These are phyloP conservation scores for Myopa tessellatipennis DNA, from an alignment of 2,888 invertebrate species.

Conservation along the genomic window DNA sequence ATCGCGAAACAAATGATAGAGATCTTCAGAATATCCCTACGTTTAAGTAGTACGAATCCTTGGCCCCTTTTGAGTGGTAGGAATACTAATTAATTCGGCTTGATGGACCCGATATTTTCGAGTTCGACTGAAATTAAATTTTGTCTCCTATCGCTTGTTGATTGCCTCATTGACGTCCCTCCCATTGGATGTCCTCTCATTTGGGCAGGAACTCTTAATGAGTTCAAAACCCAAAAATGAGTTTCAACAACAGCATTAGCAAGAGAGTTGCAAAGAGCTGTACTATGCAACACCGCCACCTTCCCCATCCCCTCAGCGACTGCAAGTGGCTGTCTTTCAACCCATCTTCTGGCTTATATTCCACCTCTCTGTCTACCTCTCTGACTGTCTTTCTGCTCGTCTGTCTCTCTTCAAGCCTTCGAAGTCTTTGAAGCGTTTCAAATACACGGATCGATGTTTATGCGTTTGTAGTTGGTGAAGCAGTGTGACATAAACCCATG, in stretches of 20 bases:
- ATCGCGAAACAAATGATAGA: no score
- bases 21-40: no score
- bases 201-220: conserved; percentile 25
- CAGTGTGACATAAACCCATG: background rate
- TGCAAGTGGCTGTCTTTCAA: background rate
- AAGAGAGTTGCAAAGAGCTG: background rate
- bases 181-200: background rate
- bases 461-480: background rate
- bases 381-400: background rate
- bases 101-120: background rate
- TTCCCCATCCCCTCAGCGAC: background rate
- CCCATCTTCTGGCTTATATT: no score
- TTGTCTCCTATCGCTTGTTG: background rate
- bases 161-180: background rate
- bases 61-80: no score
- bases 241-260: background rate
- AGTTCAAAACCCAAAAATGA: conserved; percentile 32
- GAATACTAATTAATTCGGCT: background rate
- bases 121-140: background rate
- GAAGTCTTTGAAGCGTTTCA: conserved; percentile 2
- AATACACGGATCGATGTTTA: conserved; percentile 11
- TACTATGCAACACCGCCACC: background rate
- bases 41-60: no score
- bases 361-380: no score
- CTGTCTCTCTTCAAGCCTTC: background rate